Percentiles rank a stretch among this genome's conserved stretches.
Conservation (phyloP, 2,888 invertebrate species). For the Drosophila meridiana region DNA sequence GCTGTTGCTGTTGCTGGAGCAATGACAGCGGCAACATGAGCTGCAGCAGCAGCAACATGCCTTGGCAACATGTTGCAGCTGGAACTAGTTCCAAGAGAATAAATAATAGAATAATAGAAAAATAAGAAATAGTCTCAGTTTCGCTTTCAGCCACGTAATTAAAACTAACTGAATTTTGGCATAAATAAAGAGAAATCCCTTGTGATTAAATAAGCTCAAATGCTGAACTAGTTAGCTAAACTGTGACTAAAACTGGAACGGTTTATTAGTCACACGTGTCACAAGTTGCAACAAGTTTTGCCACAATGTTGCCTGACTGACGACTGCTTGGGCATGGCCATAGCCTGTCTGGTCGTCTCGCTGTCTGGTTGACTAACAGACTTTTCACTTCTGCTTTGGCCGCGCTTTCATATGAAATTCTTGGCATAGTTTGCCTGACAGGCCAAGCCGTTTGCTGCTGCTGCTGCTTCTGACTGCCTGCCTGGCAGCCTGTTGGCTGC, state of each 20-base stretch:
- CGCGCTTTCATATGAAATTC: conserved; percentile 67
- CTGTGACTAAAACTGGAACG: conserved; percentile 38
- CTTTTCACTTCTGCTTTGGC: conserved; percentile 58
- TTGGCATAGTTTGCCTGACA: conserved; percentile 75
- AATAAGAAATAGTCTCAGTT: background rate
- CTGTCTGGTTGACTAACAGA: conserved; percentile 51
- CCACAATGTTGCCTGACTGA: conserved; percentile 30
- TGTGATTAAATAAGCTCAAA: conserved; percentile 4
- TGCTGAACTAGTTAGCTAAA: conserved; percentile 32
- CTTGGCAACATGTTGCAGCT: conserved; percentile 60
- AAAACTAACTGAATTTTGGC: background rate
- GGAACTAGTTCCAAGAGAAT: conserved; percentile 18
- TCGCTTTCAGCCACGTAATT: background rate
- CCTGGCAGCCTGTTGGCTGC: conserved; percentile 25
- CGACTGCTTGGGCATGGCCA: conserved; percentile 1
- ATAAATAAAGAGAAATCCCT: conserved; percentile 5
- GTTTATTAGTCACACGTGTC: conserved; percentile 62
- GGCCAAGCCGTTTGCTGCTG: conserved; percentile 33
- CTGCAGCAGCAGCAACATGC: conserved; percentile 27
- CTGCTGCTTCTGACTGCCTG: conserved; percentile 16
- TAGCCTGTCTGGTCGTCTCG: conserved; percentile 1
- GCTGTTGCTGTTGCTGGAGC: conserved; percentile 38
- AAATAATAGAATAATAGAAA: background rate
- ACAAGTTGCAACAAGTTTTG: conserved; percentile 51
- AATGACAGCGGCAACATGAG: conserved; percentile 29